Evolutionary conservation across 2,888 invertebrate species (phyloP).

Genomic region (Amiota communis): DNA sequence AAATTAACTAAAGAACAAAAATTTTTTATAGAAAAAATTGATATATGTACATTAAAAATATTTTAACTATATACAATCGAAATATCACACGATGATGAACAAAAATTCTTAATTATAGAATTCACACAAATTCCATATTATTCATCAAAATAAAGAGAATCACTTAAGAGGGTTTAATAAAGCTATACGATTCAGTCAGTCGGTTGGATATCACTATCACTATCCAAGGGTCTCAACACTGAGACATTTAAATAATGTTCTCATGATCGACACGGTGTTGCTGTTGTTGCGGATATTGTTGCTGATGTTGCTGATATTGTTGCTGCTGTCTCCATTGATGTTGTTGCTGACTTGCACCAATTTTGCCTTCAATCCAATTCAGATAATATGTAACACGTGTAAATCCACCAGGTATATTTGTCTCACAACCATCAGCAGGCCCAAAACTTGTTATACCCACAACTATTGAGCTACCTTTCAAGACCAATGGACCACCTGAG

Average conservation of each 20-base stretch:
- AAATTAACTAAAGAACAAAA: conserved; percentile 45
- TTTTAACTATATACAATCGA: conserved; percentile 18
- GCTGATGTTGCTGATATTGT: conserved; percentile 13
- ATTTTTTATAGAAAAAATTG: neutral
- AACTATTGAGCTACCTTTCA: conserved; percentile 63
- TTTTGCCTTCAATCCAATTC: conserved; percentile 69
- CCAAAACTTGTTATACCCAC: conserved; percentile 72
- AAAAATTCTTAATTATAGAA: conserved; percentile 41
- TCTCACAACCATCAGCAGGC: conserved; percentile 68
- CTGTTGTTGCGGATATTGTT: conserved; percentile 28
- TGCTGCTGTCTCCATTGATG: conserved; percentile 25
- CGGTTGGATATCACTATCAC: conserved; percentile 24
- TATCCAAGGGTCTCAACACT: conserved; percentile 44
- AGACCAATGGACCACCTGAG: conserved; percentile 71
- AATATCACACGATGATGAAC: conserved; percentile 34
- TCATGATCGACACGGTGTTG: conserved; percentile 43
- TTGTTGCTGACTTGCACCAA: conserved; percentile 51
- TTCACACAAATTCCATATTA: conserved; percentile 48
- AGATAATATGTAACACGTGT: conserved; percentile 69
- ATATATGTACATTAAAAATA: neutral
- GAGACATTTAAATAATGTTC: conserved; percentile 42
- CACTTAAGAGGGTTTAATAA: conserved; percentile 37
- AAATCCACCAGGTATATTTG: conserved; percentile 70
- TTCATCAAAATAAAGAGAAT: conserved; percentile 56
- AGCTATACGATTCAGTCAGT: conserved; percentile 57